Base-by-base conservation (phyloP, 1,140 invertebrate species). In the Heliothis virescens region DNA sequence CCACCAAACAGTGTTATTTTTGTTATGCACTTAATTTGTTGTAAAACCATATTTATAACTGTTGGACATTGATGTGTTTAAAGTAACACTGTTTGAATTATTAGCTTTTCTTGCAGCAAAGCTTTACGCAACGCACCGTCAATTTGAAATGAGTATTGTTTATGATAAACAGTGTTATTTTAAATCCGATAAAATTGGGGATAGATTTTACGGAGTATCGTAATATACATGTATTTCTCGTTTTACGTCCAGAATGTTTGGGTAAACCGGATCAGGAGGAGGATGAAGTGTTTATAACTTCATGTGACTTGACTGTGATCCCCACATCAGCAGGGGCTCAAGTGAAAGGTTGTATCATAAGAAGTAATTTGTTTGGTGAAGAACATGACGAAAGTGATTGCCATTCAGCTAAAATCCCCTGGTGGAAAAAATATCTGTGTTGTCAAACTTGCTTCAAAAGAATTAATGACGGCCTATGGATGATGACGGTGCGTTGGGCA, bases 401-500 rank as follows among this genome's bases (percentile, higher is more conserved):
- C 15, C 53, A 41, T 9, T 15, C 67, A 41, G 53, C 5, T n/a
- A 72, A 26, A 67, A 9, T 3, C 16, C 63, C 65, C 29, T 55
- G 48, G 18, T 79, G 69, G 90, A 91, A 81, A 83, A 89, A 85
- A 79, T 86, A 80, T 57, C 65, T 92, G 13, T 88, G 85, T 80
- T 91, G 89, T 77, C 75, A 82, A 59, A 79, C 85, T 41, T 92
- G 90, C 83, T 82, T 81, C 50, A 73, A 87, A 60, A 50, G n/a
- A 62, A 81, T 86, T 59, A 85, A 90, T n/a, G 86, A 92, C 67
- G 79, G 63, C 62, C 59, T 88, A 7, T 94, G 89, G 88, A 86
- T 81, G 76, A 87, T 91, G 87, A 85, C 91, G 84, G 91, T 94
- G 87, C 88, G 89, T 92, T 94, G 89, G 81, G 85, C 87, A 84